Base-by-base conservation (phyloP, 37 sponge, comb jelly and placozoan genomes). In the Aphrocallistes beatrix region DNA sequence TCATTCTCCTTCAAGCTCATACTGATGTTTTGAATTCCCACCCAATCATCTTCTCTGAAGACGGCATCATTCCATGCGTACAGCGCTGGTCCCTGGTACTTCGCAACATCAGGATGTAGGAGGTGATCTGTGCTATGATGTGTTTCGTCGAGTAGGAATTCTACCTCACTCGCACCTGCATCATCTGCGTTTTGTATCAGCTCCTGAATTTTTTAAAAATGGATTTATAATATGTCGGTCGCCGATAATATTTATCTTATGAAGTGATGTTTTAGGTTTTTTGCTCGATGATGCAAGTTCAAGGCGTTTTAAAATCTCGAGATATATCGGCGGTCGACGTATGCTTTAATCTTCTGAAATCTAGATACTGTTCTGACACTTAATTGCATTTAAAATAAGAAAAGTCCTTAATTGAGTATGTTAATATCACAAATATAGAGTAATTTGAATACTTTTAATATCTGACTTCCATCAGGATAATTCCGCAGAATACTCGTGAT, bases 171-270 rank as follows among this genome's bases (percentile, higher is more conserved):
- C 21, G 75, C 75, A 60, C 75, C 75, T 28, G 75, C 75, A 13
- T 60, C 75, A 60, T 60, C 75, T 3, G 75, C 75, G 75, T 60
- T 60, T 28, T 60, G 75, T 60, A 60, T 60, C 8, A 60, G 75
- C 21, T 60, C 75, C 75, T 60, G n/a, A n/a, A n/a, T n/a, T n/a
- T n/a, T n/a, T n/a, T n/a, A n/a, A n/a, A n/a, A n/a, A n/a, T n/a
- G n/a, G n/a, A n/a, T n/a, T n/a, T n/a, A n/a, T n/a, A n/a, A n/a
- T n/a, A n/a, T n/a, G n/a, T n/a, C n/a, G n/a, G n/a, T n/a, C n/a
- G n/a, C n/a, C n/a, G n/a, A n/a, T n/a, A n/a, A n/a, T n/a, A n/a
- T n/a, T n/a, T n/a, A n/a, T n/a, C n/a, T n/a, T n/a, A n/a, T n/a
- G n/a, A n/a, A n/a, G n/a, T n/a, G n/a, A n/a, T n/a, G n/a, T n/a